Base-by-base conservation (phyloP, 2,888 invertebrate genomes). In the Volucella zonaria region DNA sequence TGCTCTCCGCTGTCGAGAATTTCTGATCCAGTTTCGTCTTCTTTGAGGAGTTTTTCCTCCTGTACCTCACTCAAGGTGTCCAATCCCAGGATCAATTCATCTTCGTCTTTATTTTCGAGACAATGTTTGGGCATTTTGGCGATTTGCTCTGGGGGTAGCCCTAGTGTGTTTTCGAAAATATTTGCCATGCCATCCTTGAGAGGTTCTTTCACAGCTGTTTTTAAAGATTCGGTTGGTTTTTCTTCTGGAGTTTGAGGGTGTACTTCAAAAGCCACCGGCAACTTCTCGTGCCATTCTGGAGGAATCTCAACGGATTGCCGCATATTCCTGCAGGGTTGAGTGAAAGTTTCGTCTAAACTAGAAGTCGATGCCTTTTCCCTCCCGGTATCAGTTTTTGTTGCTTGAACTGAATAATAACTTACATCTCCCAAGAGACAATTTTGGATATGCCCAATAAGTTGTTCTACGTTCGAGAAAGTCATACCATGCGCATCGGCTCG, bases 71-170 rank as follows among this genome's bases (percentile, higher is more conserved):
- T 23, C 9, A 49, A n/a, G 12, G 59, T 45, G 23, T 77, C 73
- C 14, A 85, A 56, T 45, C 85, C 85, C 0, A 85, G 49, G 0
- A 85, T 71, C 68, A 68, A 62, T 47, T 85, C 81, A 47, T 85
- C 85, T 15, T 59, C 67, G 49, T 81, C 81, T 31, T 85, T 81
- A 42, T 23, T 12, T 15, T 76, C 85, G 11, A 54, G 81, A 18
- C 85, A 85, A 54, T 81, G 81, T 42, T 85, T 85, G 15, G 81
- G 81, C 73, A 81, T 81, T 14, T 85, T 85, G 12, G 76, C 67
- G 10, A 43, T 43, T 31, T 68, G 76, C 49, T 85, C 85, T 1
- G 71, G 42, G 3, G 76, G 81, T 8, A 81, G 49, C n/a, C 76
- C 80, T 8, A 85, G 49, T 2, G 58, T 71, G 38, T 23, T 68